These are phyloP conservation scores for Drosophila parvula DNA, from an alignment of 1,140 invertebrate species.

Conservation along the genomic window DNA sequence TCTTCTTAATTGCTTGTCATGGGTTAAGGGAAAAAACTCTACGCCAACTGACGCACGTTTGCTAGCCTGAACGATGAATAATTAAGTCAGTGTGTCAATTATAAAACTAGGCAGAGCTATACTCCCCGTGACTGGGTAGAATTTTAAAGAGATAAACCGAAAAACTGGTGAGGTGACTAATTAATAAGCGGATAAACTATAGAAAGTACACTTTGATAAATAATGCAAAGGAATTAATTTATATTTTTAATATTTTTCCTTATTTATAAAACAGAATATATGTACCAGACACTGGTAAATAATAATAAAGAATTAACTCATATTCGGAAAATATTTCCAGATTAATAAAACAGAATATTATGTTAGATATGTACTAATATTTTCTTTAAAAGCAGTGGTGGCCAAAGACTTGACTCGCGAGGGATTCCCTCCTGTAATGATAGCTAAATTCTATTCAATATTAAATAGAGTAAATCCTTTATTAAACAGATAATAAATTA, in stretches of 20 bases:
- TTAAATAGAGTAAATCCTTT: not conserved
- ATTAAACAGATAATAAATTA: not conserved
- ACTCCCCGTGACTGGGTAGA: not conserved
- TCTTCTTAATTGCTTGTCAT: slow-evolving; percentile 61
- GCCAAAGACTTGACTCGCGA: too few species aligned
- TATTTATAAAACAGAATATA: too few species aligned
- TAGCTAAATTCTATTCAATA: not conserved
- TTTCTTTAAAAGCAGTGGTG: too few species aligned
- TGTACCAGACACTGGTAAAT: not conserved
- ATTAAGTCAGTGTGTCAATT: slow-evolving; percentile 65
- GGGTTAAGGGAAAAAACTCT: slow-evolving; percentile 30
- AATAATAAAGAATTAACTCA: not conserved
- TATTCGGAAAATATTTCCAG: not conserved
- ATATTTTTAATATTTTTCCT: too few species aligned
- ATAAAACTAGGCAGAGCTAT: slow-evolving; percentile 15
- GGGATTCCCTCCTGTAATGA: too few species aligned
- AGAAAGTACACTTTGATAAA: not conserved
- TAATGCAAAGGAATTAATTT: not conserved
- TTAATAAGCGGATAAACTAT: not conserved
- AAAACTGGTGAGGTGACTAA: not conserved
- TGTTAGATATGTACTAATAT: not conserved
- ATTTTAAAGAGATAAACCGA: slow-evolving; percentile 10
- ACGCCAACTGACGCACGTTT: slow-evolving; percentile 46
- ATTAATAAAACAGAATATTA: not conserved
- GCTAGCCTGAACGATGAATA: slow-evolving; percentile 32